Evolutionary conservation across 2,888 invertebrate species (phyloP).

Genomic region (Stomorhina lunata): DNA sequence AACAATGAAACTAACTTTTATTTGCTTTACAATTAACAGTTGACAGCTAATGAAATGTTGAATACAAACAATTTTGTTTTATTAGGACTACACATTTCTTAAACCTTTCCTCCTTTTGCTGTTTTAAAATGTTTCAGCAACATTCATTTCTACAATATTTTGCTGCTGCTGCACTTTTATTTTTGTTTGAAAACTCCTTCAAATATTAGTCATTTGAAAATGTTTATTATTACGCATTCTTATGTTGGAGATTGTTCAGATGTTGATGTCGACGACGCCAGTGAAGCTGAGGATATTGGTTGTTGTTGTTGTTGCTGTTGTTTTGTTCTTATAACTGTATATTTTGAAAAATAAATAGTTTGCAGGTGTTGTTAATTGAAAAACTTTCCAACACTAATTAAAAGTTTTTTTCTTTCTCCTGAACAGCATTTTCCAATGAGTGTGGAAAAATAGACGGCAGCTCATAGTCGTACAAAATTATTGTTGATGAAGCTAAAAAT

Average conservation of each 20-base stretch:
- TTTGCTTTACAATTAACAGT: constrained; percentile 36
- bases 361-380: constrained; percentile 78
- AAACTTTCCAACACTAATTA: constrained; percentile 78
- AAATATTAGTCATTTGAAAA: constrained; percentile 14
- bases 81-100: not conserved
- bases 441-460: constrained; percentile 1
- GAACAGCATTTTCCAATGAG: constrained; percentile 67
- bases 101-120: not conserved
- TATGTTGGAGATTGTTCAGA: not conserved
- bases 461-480: constrained; percentile 12
- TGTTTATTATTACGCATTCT: constrained; percentile 52
- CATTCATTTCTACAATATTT: not conserved
- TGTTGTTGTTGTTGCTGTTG: constrained; percentile 34
- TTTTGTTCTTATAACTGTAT: constrained; percentile 45
- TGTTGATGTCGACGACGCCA: constrained; percentile 9
- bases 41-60: constrained; percentile 23
- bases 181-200: not conserved
- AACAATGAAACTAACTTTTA: constrained; percentile 7
- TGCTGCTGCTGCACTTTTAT: not conserved
- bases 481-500: constrained; percentile 25
- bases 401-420: constrained; percentile 72
- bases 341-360: constrained; percentile 76
- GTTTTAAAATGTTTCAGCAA: not conserved
- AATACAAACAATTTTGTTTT: no score
- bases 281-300: no score